phyloP scores from a whole-genome alignment of 2,888 invertebrate species.

The Sarcophaga variegata region DNA sequence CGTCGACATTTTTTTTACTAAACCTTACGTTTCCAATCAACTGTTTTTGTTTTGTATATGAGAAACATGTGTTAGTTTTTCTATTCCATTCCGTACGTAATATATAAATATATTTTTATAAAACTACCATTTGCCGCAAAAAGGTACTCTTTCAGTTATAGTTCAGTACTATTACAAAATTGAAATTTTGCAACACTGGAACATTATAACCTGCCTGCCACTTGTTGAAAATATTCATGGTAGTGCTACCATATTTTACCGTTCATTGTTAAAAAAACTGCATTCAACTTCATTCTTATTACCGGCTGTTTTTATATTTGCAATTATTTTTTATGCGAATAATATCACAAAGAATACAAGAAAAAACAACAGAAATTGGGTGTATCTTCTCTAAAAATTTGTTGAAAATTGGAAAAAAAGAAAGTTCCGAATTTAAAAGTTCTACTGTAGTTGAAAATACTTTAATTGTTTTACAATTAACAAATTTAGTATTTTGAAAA shows the following conservation, averaged over 20 bases:
- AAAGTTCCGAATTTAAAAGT: background rate
- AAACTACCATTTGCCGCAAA: too few species aligned
- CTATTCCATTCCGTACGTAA: too few species aligned
- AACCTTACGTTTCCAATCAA: too few species aligned
- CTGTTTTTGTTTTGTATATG: too few species aligned
- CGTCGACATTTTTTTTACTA: too few species aligned
- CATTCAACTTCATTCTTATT: conserved; percentile 6
- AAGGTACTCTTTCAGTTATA: too few species aligned
- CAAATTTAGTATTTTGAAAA: background rate
- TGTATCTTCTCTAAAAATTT: conserved; percentile 46
- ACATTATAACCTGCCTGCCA: background rate
- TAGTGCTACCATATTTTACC: background rate
- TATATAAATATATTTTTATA: too few species aligned
- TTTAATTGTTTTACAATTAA: background rate
- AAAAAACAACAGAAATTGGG: conserved; percentile 60
- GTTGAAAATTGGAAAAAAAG: background rate
- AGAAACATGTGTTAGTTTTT: too few species aligned
- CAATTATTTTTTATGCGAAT: conserved; percentile 22
- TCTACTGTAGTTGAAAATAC: background rate
- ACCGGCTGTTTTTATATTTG: conserved; percentile 56
- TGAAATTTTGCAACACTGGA: too few species aligned
- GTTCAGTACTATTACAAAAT: too few species aligned
- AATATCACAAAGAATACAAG: conserved; percentile 41
- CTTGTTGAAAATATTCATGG: background rate
- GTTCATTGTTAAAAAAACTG: background rate